Evolutionary conservation across 2,113 vertebrate genomes (phyloP).

Genomic region (Hydrolagus affinis): DNA sequence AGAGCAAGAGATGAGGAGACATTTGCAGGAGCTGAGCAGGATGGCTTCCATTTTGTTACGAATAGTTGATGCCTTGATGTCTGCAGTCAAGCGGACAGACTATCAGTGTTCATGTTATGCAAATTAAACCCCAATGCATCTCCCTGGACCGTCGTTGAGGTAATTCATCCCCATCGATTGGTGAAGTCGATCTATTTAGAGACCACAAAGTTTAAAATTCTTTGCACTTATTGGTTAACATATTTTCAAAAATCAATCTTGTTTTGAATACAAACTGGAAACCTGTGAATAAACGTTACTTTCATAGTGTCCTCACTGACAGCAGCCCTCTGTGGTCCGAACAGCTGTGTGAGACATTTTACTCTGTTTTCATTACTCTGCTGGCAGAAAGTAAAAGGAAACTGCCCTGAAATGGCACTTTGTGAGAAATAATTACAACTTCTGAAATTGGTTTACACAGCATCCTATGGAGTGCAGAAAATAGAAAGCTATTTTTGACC

Average conservation of each 20-base stretch:
- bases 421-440: background rate
- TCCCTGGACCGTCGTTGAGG: background rate
- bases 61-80: too few relatives aligned
- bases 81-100: too few relatives aligned
- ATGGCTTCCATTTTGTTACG: too few relatives aligned
- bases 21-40: too few relatives aligned
- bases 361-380: background rate
- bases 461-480: too few relatives aligned
- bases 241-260: background rate
- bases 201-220: too few relatives aligned
- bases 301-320: background rate
- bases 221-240: background rate
- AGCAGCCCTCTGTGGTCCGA: background rate
- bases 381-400: background rate
- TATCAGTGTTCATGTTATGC: too few relatives aligned
- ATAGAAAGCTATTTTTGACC: background rate
- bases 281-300: background rate
- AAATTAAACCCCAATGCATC: background rate
- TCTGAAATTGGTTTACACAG: background rate
- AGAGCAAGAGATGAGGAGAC: too few relatives aligned
- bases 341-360: constrained; percentile 9
- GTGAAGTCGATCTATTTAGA: too few relatives aligned
- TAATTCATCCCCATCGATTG: too few relatives aligned
- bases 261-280: background rate
- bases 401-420: background rate